Base-by-base conservation (phyloP, 2,888 invertebrate species). In the Muschampia plurimacula region DNA sequence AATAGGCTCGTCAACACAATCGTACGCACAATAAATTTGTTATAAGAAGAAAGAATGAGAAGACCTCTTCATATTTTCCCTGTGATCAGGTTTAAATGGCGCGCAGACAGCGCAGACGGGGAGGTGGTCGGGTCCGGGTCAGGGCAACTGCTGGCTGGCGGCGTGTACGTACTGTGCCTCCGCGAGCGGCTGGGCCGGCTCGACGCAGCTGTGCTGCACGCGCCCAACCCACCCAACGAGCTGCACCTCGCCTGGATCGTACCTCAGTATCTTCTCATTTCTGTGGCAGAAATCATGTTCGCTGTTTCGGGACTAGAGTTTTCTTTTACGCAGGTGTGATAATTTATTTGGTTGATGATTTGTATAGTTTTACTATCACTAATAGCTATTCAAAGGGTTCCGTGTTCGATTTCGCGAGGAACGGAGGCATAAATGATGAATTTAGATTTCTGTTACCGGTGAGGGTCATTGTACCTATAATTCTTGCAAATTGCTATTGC, bases 251-350 rank as follows among this genome's bases (percentile, higher is more conserved):
- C 96, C 3, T 97, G 96, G 96, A 96, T 97, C 78, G 89, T 97
- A 36, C 97, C 97, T 0, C 98, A 98, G 86, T 98, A 97, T 84
- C 85, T 97, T 49, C 90, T 97, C 12, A 96, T 98, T 69, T 97
- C 98, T 0, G 86, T 96, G 3, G 97, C 97, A 0, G 98, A 98
- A 90, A 96, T 98, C 62, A 96, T 98, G 94, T 97, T 98, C 83
- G 97, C 97, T 0, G 96, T 98, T 7, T 97, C 97, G 2, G 98
- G 98, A 0, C 91, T 98, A 28, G 96, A 97, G 82, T 98, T 98
- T 87, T 97, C 97, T 36, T 36, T 97, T 83, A 97, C 97, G 3
- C 97, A 97, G 95, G 97, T 89, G 60, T 71, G 32, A 39, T 32
- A 59, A n/a, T 6, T 1, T 32, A 10, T 5, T 46, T 46, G 46